Evolutionary conservation across 2,888 invertebrate genomes (phyloP), one percentile per base, ranked within the genome.

Genomic region (Mythimna albipuncta): DNA sequence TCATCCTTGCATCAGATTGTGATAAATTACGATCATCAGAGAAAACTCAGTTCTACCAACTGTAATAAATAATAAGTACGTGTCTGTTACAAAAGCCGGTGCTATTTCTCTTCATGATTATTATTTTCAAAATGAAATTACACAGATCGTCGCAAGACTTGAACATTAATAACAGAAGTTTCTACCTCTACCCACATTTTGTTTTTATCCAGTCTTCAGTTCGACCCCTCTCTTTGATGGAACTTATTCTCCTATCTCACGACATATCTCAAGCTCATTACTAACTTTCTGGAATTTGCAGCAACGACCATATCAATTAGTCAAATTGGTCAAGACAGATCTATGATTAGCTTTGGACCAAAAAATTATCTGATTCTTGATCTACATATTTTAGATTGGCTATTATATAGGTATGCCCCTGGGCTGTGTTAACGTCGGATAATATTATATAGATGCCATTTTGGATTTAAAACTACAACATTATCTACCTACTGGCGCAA

Each of bases 21-120:
- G 88, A 89, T 87, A 90, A 90, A 92, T 92, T 89, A 85, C 86
- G 82, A 86, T 86, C 89, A 92, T 92, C 89, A 90, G 82, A 87
- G 87, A 85, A 89, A 89, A 90, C 88, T 81, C 87, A 88, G 87
- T 75, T 75, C 77, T 80, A 79, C 65, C 65, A 74, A 64, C 66
- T 82, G 62, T 78, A 73, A 71, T 79, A 75, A 79, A 82, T 82
- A 72, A 67, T 75, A 65, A 55, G 66, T 50, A 75, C 74, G 65
- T 77, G 71, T 77, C 73, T 69, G 72, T 68, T 71, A 58, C 61
- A 32, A 69, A 73, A 78, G 68, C 74, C 59, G 32, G 19, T 54
- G 62, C 38, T 55, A 65, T 59, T 63, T 64, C 67, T 69, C 59
- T 71, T 82, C 63, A 58, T 68, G 71, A 68, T 55, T 67, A 76